Conservation (phyloP, 1,140 invertebrate genomes). For the Lordiphosa collinella region DNA sequence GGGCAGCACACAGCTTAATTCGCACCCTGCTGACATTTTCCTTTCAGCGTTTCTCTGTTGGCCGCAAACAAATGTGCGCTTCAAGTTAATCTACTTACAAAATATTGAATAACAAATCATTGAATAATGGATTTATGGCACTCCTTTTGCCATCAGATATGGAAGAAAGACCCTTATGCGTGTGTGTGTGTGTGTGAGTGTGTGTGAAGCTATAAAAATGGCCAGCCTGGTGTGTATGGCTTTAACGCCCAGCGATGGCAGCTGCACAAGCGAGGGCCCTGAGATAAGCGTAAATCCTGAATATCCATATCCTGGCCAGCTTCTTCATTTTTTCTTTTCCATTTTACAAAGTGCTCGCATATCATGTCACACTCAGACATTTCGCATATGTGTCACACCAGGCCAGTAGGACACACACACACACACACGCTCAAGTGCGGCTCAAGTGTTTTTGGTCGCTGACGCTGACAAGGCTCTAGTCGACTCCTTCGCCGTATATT, state of each 20-base stretch:
- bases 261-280: not conserved
- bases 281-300: conserved; percentile 69
- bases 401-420: conserved; percentile 40
- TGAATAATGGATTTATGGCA: conserved; percentile 77
- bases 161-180: conserved; percentile 38
- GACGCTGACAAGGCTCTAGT: conserved; percentile 25
- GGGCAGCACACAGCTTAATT: conserved; percentile 43
- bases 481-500: not conserved
- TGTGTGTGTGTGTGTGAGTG: conserved; percentile 1
- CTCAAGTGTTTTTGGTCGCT: conserved; percentile 49
- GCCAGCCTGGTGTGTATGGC: conserved; percentile 16
- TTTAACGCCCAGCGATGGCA: conserved; percentile 2
- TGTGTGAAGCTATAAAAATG: conserved; percentile 51
- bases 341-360: conserved; percentile 78
- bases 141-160: conserved; percentile 66
- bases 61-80: conserved; percentile 62
- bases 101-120: conserved; percentile 79
- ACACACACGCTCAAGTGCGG: conserved; percentile 36
- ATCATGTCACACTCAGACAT: conserved; percentile 77
- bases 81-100: conserved; percentile 78
- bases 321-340: conserved; percentile 48
- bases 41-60: conserved; percentile 38
- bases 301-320: conserved; percentile 60
- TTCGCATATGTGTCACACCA: conserved; percentile 71
- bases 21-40: conserved; percentile 53